These are phyloP conservation scores for Mesitornis unicolor DNA, from an alignment of 2,113 vertebrate genomes.

Conservation along the genomic window DNA sequence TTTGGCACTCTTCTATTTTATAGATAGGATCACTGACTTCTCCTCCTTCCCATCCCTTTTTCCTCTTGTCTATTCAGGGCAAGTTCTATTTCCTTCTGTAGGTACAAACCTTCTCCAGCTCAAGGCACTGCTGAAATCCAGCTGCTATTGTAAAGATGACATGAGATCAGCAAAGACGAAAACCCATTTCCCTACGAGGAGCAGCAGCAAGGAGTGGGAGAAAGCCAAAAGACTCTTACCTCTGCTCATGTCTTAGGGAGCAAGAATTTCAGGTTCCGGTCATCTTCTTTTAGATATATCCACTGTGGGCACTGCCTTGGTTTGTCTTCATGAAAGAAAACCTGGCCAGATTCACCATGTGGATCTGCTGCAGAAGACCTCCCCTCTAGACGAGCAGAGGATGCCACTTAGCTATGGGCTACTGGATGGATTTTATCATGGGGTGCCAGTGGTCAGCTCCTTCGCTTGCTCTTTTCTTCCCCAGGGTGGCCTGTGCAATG, in stretches of 20 bases:
- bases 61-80: background rate
- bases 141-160: background rate
- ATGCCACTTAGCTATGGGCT: conserved; percentile 79
- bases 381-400: conserved; percentile 52
- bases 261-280: background rate
- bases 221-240: background rate
- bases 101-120: background rate
- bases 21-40: background rate
- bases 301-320: background rate
- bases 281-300: background rate
- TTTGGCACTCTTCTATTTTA: background rate
- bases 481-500: conserved; percentile 69
- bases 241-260: background rate
- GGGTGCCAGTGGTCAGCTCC: conserved; percentile 73
- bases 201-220: background rate
- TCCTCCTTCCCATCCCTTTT: background rate
- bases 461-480: conserved; percentile 42
- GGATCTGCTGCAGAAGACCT: background rate
- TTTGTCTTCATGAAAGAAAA: background rate
- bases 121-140: background rate
- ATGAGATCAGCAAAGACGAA: too few relatives aligned
- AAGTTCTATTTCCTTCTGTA: background rate
- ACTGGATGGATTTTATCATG: conserved; percentile 74
- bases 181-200: background rate
- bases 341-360: background rate